Evolutionary conservation across 2,888 invertebrate species (phyloP).

Genomic region (Ectropis crepuscularia): DNA sequence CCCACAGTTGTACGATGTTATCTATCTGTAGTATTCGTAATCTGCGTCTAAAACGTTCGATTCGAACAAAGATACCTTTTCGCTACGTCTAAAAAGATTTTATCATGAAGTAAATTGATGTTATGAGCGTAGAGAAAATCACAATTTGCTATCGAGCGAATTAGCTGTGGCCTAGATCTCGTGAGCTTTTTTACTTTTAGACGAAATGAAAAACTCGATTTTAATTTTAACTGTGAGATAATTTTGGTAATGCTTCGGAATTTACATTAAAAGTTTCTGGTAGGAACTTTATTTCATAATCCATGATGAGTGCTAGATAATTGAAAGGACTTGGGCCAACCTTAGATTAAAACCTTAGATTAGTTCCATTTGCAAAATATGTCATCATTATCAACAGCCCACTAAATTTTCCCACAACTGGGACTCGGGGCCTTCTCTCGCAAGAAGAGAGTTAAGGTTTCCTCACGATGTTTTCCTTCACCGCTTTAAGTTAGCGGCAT

Average conservation of each 20-base stretch:
- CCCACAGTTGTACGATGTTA: not conserved
- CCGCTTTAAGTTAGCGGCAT: too few relatives aligned
- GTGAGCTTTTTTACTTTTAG: slow-evolving; percentile 21
- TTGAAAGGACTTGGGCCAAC: too few relatives aligned
- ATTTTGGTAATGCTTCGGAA: not conserved
- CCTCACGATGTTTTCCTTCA: too few relatives aligned
- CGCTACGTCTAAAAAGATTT: slow-evolving; percentile 78
- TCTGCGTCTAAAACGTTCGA: slow-evolving; percentile 67
- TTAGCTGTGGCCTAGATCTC: slow-evolving; percentile 58
- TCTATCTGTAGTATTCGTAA: not conserved
- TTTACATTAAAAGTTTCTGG: too few relatives aligned
- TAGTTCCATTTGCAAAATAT: too few relatives aligned
- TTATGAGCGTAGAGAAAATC: slow-evolving; percentile 74
- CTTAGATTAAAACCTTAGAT: too few relatives aligned
- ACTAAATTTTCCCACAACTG: too few relatives aligned
- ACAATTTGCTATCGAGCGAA: slow-evolving; percentile 77
- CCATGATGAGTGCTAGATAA: too few relatives aligned
- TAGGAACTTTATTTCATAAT: too few relatives aligned
- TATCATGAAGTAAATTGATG: slow-evolving; percentile 75
- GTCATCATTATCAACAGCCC: too few relatives aligned
- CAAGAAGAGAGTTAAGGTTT: too few relatives aligned
- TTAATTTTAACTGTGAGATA: slow-evolving; percentile 3
- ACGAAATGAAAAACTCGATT: slow-evolving; percentile 3
- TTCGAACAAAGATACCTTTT: slow-evolving; percentile 75
- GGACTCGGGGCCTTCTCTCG: too few relatives aligned